Percentiles rank a stretch among this genome's conserved stretches.
Conservation (phyloP, 2,113 vertebrate species). For the Burhinus bistriatus region DNA sequence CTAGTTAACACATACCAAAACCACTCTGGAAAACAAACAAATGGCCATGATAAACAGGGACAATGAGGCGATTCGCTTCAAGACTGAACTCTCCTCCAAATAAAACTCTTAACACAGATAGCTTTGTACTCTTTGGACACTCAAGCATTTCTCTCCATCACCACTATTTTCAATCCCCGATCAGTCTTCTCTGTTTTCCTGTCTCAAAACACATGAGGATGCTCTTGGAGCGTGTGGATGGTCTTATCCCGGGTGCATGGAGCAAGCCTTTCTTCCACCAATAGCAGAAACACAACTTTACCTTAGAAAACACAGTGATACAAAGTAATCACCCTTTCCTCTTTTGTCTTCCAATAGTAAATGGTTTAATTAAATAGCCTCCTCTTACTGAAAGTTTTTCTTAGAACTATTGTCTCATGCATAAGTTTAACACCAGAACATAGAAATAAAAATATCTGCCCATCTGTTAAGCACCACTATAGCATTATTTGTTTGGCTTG, state of each 20-base stretch:
- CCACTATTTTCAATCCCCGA: not conserved
- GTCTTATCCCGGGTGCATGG: not conserved
- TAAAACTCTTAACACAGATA: not conserved
- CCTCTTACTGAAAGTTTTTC: not conserved
- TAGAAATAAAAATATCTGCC: not conserved
- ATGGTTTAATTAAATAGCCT: not conserved
- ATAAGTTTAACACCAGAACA: not conserved
- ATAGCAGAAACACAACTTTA: not conserved
- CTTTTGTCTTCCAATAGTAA: not conserved
- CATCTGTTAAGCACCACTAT: not conserved
- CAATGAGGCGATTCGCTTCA: not conserved
- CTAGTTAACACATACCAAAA: not conserved
- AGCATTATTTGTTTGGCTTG: not conserved
- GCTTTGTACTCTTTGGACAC: not conserved
- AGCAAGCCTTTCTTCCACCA: not conserved
- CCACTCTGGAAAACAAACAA: not conserved
- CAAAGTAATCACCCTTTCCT: not conserved
- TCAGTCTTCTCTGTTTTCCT: not conserved
- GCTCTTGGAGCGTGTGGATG: not conserved
- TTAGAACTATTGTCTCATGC: not conserved
- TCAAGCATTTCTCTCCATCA: not conserved
- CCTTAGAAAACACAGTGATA: not conserved
- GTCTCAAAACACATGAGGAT: not conserved
- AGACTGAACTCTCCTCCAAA: not conserved
- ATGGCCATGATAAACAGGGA: not conserved